These are phyloP conservation scores for Pangasius krempfi DNA, from an alignment of 2,797 vertebrate species.

Conservation along the genomic window DNA sequence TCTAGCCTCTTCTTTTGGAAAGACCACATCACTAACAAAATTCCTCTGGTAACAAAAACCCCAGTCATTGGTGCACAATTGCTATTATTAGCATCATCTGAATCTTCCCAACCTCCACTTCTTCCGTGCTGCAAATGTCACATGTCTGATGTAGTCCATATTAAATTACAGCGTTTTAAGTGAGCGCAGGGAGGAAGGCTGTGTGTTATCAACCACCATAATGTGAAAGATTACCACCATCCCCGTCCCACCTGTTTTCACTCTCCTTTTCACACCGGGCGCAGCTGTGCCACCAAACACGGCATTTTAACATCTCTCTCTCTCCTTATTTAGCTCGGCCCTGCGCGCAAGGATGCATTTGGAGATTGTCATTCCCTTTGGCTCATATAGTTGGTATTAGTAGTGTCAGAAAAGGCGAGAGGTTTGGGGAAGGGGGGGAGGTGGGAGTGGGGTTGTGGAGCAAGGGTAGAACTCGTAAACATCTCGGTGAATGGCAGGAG, in stretches of 20 bases:
- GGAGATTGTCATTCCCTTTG: constrained; percentile 52
- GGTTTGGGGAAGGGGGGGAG: constrained; percentile 6
- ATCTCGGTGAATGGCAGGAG: constrained; percentile 35
- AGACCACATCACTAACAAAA: constrained; percentile 69
- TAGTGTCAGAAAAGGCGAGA: constrained; percentile 35
- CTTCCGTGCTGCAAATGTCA: constrained; percentile 79
- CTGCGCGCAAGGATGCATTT: constrained; percentile 41
- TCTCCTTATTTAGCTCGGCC: constrained; percentile 62
- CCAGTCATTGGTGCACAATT: constrained; percentile 71
- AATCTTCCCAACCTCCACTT: constrained; percentile 78
- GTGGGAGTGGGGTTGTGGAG: constrained; percentile 2
- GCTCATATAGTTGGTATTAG: constrained; percentile 48
- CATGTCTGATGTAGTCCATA: constrained; percentile 81
- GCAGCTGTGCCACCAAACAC: constrained; percentile 79
- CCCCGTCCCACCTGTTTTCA: constrained; percentile 65
- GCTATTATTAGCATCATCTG: constrained; percentile 78
- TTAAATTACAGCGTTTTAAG: constrained; percentile 82
- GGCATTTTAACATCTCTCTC: constrained; percentile 72
- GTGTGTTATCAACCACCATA: constrained; percentile 80
- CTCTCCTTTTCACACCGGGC: constrained; percentile 72
- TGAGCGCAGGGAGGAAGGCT: constrained; percentile 65
- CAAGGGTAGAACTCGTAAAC: constrained; percentile 41
- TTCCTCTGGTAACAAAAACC: constrained; percentile 82
- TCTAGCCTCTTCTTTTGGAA: constrained; percentile 74
- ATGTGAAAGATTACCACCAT: constrained; percentile 83